A percentile compares a stretch with the other conserved stretches of the same genome.
Conservation (phyloP, 2,888 invertebrate genomes). For the Congeria kusceri region DNA sequence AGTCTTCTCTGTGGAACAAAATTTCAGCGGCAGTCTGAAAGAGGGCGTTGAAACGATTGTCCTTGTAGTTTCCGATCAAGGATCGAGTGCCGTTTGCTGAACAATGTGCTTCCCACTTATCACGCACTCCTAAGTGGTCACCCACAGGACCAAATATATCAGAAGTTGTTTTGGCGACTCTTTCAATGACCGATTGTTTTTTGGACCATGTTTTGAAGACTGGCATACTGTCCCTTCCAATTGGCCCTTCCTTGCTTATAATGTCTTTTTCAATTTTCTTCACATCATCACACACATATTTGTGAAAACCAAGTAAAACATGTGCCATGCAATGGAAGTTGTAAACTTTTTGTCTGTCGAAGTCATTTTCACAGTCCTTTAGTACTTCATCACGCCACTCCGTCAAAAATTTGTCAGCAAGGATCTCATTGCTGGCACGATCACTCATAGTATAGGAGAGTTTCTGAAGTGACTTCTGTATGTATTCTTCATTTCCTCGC, state of each 20-base stretch:
- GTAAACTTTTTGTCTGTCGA: slow-evolving; percentile 1
- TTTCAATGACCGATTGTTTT: slow-evolving; percentile 28
- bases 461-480: slow-evolving; percentile 11
- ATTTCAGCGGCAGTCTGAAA: slow-evolving; percentile 50
- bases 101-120: slow-evolving; percentile 49
- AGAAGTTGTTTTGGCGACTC: slow-evolving; percentile 31
- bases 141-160: slow-evolving; percentile 52
- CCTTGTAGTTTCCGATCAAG: slow-evolving; percentile 49
- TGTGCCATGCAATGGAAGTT: slow-evolving; percentile 49
- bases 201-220: slow-evolving; percentile 11
- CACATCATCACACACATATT: slow-evolving; percentile 10
- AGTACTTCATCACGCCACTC: slow-evolving; percentile 12
- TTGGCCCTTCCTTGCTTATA: background rate
- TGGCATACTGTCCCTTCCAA: slow-evolving; percentile 18
- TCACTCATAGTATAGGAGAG: slow-evolving; percentile 25
- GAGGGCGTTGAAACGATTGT: slow-evolving; percentile 57
- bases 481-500: background rate
- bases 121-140: slow-evolving; percentile 44
- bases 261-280: background rate
- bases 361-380: background rate
- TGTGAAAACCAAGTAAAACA: slow-evolving; percentile 24
- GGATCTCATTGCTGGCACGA: no score
- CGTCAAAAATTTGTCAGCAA: slow-evolving; percentile 14
- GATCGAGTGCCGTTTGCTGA: slow-evolving; percentile 45
- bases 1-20: slow-evolving; percentile 27